These are phyloP conservation scores for Nemotelus nigrinus DNA, from an alignment of 2,888 invertebrate genomes.

Conservation along the genomic window DNA sequence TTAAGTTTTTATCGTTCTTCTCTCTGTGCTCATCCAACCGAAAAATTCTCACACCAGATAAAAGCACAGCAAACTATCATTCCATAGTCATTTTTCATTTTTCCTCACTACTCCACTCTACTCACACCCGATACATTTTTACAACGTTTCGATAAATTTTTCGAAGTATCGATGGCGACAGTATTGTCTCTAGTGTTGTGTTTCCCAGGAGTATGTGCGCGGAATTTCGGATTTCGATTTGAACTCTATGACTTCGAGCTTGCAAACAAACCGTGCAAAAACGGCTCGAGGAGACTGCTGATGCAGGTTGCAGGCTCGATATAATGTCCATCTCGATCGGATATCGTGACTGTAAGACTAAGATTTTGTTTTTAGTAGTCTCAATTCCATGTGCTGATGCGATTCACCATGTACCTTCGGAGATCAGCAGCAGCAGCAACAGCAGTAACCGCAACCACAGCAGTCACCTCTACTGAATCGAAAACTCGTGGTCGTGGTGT, in stretches of 20 bases:
- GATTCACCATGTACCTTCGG: background rate
- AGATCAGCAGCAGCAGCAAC: background rate
- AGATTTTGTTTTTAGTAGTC: background rate
- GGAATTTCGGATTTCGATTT: slow-evolving; percentile 7
- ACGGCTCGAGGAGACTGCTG: no score
- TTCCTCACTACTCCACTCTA: background rate
- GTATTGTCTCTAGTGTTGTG: slow-evolving; percentile 15
- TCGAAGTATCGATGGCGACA: slow-evolving; percentile 29
- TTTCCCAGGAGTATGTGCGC: slow-evolving; percentile 9
- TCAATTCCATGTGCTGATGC: background rate
- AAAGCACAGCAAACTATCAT: no score
- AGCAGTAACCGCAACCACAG: background rate
- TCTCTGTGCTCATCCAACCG: background rate
- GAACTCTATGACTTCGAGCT: slow-evolving; percentile 27
- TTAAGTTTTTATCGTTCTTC: no score
- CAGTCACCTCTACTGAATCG: background rate
- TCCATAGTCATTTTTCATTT: background rate
- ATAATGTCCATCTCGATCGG: slow-evolving; percentile 25
- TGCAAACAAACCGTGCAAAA: no score
- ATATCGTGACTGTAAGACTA: slow-evolving; percentile 31
- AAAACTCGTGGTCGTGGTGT: slow-evolving; percentile 32
- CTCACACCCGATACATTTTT: background rate
- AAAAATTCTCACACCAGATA: background rate
- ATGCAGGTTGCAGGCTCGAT: background rate
- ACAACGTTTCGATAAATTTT: slow-evolving; percentile 20